These are phyloP conservation scores for Phylloscopus whistleri DNA, from an alignment of 2,113 vertebrate genomes.

Conservation along the genomic window DNA sequence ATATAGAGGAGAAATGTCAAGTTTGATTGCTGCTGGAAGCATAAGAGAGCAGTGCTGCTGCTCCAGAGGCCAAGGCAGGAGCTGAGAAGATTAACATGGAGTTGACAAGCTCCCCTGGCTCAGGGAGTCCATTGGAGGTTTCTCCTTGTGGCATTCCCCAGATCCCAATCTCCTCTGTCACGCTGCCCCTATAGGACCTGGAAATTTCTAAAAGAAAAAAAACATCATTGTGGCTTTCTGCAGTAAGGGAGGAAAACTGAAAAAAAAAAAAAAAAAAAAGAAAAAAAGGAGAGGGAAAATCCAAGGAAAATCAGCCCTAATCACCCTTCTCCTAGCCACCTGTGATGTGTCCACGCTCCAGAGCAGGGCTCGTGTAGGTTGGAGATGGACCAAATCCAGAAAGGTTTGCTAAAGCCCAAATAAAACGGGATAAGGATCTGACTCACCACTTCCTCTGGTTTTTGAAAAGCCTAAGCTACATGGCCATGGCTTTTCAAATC, in stretches of 20 bases:
- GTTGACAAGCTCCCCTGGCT: background rate
- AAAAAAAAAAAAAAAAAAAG: background rate
- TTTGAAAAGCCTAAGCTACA: background rate
- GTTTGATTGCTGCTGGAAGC: conserved; percentile 27
- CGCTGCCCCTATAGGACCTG: fast-evolving
- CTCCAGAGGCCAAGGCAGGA: background rate
- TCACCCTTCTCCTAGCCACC: background rate
- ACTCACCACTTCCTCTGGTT: conserved; percentile 48
- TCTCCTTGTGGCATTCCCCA: background rate
- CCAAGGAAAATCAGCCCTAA: background rate
- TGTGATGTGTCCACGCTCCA: background rate
- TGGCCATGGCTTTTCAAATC: background rate
- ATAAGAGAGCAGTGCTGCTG: background rate
- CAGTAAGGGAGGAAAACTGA: background rate
- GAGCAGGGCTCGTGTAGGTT: background rate
- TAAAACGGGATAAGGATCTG: background rate
- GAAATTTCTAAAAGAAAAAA: background rate
- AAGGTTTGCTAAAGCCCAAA: background rate
- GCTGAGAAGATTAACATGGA: conserved; percentile 17
- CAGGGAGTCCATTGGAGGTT: background rate
- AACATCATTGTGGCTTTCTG: background rate
- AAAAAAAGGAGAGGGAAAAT: background rate
- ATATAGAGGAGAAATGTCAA: background rate
- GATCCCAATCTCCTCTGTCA: background rate
- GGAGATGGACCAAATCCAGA: background rate